Conservation (phyloP, 2,888 invertebrate species). For the Cerastoderma edule region DNA sequence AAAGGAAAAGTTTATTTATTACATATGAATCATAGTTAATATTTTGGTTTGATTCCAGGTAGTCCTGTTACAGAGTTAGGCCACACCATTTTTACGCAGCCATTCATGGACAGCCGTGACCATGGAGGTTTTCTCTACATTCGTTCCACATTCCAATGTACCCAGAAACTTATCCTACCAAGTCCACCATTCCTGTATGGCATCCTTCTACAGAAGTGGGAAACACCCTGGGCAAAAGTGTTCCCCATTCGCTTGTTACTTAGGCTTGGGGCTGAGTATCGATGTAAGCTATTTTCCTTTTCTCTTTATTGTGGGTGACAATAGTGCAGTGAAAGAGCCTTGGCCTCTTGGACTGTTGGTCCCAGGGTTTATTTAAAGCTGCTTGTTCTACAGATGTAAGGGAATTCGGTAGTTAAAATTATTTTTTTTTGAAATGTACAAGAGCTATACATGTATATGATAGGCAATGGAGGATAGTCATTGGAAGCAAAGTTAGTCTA, state of each 20-base stretch:
- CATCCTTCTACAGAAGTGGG: conserved; percentile 92
- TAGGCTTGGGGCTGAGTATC: conserved; percentile 92
- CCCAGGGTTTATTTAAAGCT: too few relatives aligned
- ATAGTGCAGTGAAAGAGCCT: too few relatives aligned
- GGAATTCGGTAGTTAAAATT: too few relatives aligned
- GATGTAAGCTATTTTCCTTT: conserved; percentile 86
- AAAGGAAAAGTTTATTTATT: too few relatives aligned
- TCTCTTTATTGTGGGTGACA: too few relatives aligned
- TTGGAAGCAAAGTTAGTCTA: too few relatives aligned
- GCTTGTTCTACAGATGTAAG: too few relatives aligned
- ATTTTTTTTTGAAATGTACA: too few relatives aligned
- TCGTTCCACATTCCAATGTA: conserved; percentile 91
- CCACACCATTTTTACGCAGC: conserved; percentile 87
- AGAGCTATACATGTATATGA: too few relatives aligned
- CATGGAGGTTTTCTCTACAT: conserved; percentile 92
- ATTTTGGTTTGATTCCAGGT: conserved; percentile 86
- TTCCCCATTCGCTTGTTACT: conserved; percentile 89
- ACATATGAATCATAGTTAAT: too few relatives aligned
- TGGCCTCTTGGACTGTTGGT: too few relatives aligned
- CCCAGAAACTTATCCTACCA: conserved; percentile 90
- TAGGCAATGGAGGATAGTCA: too few relatives aligned
- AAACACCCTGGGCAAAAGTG: conserved; percentile 92
- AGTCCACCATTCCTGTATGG: conserved; percentile 91
- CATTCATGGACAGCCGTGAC: conserved; percentile 80
- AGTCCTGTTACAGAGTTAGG: conserved; percentile 89